phyloP scores from a whole-genome alignment of 2,888 invertebrate species.

The Hypomecis punctinalis region DNA sequence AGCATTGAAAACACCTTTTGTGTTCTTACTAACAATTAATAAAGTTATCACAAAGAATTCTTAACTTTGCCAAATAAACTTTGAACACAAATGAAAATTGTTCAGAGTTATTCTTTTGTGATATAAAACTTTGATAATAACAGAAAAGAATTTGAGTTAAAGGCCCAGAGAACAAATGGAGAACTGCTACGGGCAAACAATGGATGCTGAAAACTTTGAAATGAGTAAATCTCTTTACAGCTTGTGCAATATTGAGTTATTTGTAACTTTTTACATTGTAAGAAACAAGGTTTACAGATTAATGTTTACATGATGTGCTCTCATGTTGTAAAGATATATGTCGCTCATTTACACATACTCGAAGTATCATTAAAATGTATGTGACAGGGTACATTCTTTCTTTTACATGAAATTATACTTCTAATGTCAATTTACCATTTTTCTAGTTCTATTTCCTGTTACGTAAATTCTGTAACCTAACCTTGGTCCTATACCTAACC shows the following conservation, averaged over 20 bases:
- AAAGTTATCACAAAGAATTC: slow-evolving; percentile 23
- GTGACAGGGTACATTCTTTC: no score
- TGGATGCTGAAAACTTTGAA: slow-evolving; percentile 69
- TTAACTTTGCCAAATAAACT: slow-evolving; percentile 26
- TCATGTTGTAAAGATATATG: no score
- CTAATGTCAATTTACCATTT: no score
- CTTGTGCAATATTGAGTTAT: slow-evolving; percentile 57
- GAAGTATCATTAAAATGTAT: no score
- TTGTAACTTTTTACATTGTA: not conserved
- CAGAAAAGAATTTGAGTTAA: slow-evolving; percentile 61
- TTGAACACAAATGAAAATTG: slow-evolving; percentile 36
- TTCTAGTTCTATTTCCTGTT: no score
- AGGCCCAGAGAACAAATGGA: slow-evolving; percentile 60
- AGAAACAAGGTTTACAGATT: no score
- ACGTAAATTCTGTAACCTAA: no score
- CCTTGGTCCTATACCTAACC: no score
- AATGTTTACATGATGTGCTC: no score
- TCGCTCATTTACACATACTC: no score
- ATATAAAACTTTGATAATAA: slow-evolving; percentile 62
- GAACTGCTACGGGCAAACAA: slow-evolving; percentile 68
- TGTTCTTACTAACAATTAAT: slow-evolving; percentile 11
- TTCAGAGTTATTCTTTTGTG: slow-evolving; percentile 37
- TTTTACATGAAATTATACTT: no score
- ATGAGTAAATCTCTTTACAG: slow-evolving; percentile 51
- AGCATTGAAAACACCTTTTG: not conserved